A percentile compares a stretch with the other conserved stretches of the same genome.
Conservation (phyloP, 2,113 vertebrate species). For the Nycticorax nycticorax region DNA sequence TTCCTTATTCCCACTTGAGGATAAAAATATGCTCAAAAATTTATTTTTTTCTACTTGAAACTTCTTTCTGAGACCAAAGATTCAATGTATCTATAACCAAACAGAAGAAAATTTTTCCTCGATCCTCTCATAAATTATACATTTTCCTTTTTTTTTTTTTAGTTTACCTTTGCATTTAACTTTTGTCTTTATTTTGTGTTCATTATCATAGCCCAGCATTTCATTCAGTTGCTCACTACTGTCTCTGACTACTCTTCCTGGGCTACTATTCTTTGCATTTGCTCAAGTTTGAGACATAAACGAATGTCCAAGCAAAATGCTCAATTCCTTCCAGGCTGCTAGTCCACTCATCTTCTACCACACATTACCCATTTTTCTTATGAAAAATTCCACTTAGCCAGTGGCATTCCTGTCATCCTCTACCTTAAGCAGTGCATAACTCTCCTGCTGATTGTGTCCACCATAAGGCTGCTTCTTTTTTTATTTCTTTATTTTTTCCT, state of each 20-base stretch:
- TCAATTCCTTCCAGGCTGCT: background rate
- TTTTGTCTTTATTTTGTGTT: background rate
- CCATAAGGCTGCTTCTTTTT: accelerated
- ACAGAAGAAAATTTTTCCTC: background rate
- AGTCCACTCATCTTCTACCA: background rate
- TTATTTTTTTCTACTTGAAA: background rate
- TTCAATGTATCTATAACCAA: background rate
- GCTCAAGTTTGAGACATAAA: background rate
- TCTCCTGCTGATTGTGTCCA: background rate
- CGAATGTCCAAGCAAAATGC: background rate
- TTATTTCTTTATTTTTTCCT: background rate
- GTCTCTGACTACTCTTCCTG: background rate
- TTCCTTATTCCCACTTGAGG: background rate
- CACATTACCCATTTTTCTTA: background rate
- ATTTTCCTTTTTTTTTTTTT: background rate
- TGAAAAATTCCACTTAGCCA: background rate
- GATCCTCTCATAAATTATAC: background rate
- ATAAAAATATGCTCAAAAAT: background rate
- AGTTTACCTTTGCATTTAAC: background rate
- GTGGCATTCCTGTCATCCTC: background rate
- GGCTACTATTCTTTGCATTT: background rate
- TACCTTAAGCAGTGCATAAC: background rate
- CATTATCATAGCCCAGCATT: background rate
- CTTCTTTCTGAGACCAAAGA: background rate
- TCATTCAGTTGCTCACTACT: background rate